These are phyloP conservation scores for Drosophila ananassae DNA, from an alignment of 1,140 invertebrate genomes.

Conservation along the genomic window DNA sequence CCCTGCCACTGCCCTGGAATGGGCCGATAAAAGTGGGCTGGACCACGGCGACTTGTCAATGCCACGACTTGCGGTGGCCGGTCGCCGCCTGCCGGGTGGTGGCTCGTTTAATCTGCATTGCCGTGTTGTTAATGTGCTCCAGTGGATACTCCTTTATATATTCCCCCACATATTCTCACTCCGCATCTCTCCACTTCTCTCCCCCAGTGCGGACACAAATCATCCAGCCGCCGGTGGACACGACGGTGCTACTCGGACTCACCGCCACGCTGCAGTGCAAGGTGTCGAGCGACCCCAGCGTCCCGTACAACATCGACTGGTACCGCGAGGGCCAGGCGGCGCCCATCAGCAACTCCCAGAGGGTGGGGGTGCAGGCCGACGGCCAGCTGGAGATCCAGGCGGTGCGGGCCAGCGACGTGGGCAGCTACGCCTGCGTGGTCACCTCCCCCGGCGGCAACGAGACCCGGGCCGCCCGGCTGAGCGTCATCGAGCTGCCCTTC, in stretches of 20 bases:
- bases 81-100: not conserved
- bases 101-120: constrained; percentile 61
- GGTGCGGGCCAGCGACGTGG: constrained; percentile 92
- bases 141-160: not conserved
- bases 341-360: constrained; percentile 85
- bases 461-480: constrained; percentile 91
- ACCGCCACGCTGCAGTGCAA: constrained; percentile 96
- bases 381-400: constrained; percentile 92
- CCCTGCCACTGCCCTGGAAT: not conserved
- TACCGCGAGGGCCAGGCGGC: constrained; percentile 91
- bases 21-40: constrained; percentile 36
- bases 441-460: constrained; percentile 96
- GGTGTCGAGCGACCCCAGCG: constrained; percentile 95
- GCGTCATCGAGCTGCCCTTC: constrained; percentile 97
- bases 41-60: constrained; percentile 44
- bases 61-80: constrained; percentile 39
- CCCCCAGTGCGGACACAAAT: constrained; percentile 94
- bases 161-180: not conserved
- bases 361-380: constrained; percentile 90
- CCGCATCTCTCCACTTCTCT: constrained; percentile 4
- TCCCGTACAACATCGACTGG: constrained; percentile 96
- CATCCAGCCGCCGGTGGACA: constrained; percentile 95
- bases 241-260: constrained; percentile 93
- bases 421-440: constrained; percentile 91
- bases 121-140: constrained; percentile 61